Conservation (phyloP, 2,888 invertebrate species). For the Tipula helvola region DNA sequence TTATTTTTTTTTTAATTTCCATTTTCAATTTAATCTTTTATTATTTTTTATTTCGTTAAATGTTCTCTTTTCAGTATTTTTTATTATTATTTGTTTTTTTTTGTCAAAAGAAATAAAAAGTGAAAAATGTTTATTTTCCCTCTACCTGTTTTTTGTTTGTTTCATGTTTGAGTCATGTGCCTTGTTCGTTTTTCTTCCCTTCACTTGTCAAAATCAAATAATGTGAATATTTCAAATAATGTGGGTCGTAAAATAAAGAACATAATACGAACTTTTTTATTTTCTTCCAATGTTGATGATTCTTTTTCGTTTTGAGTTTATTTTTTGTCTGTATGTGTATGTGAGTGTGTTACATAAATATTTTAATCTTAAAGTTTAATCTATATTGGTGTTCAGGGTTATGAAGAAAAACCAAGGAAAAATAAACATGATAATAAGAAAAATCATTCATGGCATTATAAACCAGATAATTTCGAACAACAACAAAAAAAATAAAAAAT, state of each 20-base stretch:
- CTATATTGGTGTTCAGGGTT: background rate
- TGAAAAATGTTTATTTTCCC: background rate
- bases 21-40: background rate
- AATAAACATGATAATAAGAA: conserved; percentile 4
- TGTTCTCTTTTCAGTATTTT: background rate
- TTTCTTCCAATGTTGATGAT: background rate
- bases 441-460: background rate
- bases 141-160: background rate
- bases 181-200: background rate
- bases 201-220: background rate
- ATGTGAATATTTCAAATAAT: background rate
- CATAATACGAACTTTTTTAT: background rate
- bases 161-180: background rate
- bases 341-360: background rate
- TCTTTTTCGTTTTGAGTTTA: background rate
- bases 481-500: background rate
- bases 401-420: background rate
- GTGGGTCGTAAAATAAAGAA: background rate
- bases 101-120: background rate
- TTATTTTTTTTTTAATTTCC: background rate
- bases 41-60: background rate
- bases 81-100: background rate
- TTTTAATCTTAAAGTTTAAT: background rate
- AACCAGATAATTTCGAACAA: background rate
- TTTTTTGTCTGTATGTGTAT: background rate